phyloP scores from a whole-genome alignment of 2,113 vertebrate species.

The Pogonocichla stellata region DNA sequence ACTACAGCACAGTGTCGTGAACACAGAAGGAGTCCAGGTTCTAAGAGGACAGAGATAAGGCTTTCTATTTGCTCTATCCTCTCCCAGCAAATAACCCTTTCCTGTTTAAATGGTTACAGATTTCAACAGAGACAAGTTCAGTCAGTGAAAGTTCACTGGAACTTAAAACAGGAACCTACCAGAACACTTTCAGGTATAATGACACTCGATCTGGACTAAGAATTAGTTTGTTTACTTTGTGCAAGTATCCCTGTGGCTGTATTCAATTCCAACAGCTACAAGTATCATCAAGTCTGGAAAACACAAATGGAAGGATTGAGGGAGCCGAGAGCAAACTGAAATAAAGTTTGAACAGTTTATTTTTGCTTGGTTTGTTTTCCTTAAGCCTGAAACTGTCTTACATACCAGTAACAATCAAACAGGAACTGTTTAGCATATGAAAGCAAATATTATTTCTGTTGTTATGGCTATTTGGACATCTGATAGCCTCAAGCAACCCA shows the following conservation, averaged over 20 bases:
- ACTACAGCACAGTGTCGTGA: neutral
- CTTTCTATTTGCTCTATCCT: neutral
- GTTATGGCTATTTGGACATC: constrained; percentile 13
- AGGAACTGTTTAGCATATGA: constrained; percentile 13
- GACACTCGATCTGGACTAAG: neutral
- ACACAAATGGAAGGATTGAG: neutral
- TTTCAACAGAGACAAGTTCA: neutral
- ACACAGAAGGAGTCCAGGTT: neutral
- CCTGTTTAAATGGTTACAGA: neutral
- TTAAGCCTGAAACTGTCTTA: neutral
- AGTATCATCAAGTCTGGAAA: neutral
- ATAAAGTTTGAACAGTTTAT: neutral
- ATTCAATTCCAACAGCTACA: neutral
- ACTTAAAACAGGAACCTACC: neutral
- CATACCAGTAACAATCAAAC: neutral
- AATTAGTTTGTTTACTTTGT: neutral
- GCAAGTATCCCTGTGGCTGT: neutral
- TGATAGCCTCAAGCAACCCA: constrained; percentile 5
- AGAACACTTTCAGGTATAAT: neutral
- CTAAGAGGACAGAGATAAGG: neutral
- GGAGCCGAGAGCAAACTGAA: neutral
- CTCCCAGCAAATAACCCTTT: neutral
- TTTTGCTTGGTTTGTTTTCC: neutral
- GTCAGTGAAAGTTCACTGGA: neutral
- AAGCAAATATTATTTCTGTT: constrained; percentile 50